phyloP scores from a whole-genome alignment of 2,113 vertebrate species.

The Tor tambroides region DNA sequence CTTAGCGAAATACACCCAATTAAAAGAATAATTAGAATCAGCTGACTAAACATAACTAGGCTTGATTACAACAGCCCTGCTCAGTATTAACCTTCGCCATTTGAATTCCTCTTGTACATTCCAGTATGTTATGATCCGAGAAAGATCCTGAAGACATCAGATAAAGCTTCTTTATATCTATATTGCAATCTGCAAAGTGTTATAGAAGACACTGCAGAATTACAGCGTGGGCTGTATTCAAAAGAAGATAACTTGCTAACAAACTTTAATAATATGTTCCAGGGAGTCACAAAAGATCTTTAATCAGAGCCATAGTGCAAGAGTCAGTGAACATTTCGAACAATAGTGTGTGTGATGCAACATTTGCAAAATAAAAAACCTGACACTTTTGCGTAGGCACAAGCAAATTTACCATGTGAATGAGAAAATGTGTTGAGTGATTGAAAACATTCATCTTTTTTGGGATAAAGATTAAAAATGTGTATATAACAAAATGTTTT shows the following conservation, averaged over 20 bases:
- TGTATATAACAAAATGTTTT: background rate
- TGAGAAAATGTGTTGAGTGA: background rate
- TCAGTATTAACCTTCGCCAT: background rate
- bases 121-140: background rate
- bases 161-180: background rate
- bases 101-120: background rate
- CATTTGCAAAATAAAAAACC: background rate
- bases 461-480: background rate
- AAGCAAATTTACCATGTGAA: background rate
- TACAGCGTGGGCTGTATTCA: background rate
- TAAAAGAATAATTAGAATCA: slow-evolving; percentile 13
- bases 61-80: slow-evolving; percentile 18
- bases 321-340: background rate
- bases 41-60: slow-evolving; percentile 25
- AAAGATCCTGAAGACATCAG: background rate
- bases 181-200: slow-evolving; percentile 10
- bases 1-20: slow-evolving; percentile 8
- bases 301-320: background rate
- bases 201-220: background rate
- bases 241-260: background rate
- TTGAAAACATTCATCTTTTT: background rate
- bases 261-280: background rate
- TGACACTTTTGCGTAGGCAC: background rate
- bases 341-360: background rate
- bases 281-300: background rate